Percentiles rank a stretch among this genome's conserved stretches.
Conservation (phyloP, 2,797 vertebrate genomes). For the Coccyzus lansbergi region DNA sequence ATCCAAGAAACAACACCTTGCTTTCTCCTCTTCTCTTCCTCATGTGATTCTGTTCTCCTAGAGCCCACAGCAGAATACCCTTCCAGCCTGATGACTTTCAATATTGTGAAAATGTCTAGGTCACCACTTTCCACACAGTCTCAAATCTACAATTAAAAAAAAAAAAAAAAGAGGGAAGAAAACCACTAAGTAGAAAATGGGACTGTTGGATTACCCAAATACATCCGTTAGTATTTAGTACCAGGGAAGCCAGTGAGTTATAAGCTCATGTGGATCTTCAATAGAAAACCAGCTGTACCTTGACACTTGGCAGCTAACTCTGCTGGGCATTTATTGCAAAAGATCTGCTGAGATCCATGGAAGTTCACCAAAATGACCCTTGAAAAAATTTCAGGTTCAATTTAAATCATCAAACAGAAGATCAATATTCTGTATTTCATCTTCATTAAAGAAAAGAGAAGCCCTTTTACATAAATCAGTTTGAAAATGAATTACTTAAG, state of each 20-base stretch:
- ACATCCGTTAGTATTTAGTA: neutral
- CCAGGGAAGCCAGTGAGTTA: neutral
- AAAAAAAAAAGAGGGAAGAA: neutral
- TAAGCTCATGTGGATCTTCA: neutral
- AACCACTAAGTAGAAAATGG: neutral
- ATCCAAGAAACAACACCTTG: neutral
- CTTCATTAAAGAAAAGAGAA: neutral
- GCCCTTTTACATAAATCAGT: neutral
- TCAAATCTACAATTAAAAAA: neutral
- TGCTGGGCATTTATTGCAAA: neutral
- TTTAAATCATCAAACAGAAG: neutral
- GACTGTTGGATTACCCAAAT: neutral
- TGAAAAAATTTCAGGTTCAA: neutral
- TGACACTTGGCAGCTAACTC: neutral
- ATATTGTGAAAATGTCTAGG: neutral
- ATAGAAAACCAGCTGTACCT: neutral
- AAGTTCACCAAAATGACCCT: neutral
- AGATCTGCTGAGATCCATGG: fast-evolving
- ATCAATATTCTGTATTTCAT: neutral
- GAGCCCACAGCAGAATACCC: neutral
- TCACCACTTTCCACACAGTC: neutral
- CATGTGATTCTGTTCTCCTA: neutral
- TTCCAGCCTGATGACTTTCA: neutral
- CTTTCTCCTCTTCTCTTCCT: neutral
- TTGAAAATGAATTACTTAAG: neutral